Base-by-base conservation (phyloP, 2,888 invertebrate genomes). In the Gisinianus flammeolus region DNA sequence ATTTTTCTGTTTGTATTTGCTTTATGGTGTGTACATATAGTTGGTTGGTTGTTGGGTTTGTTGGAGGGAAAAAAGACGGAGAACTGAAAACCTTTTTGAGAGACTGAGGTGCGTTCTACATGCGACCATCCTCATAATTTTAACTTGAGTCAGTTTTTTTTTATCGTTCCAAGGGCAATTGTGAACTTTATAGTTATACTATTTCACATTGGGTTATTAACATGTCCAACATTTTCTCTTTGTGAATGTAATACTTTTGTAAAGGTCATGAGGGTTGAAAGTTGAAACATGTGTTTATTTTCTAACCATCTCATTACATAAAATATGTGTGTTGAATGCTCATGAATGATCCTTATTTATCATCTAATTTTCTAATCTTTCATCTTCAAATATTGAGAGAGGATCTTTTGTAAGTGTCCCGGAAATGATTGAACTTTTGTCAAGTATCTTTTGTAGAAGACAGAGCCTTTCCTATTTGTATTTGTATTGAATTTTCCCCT, bases 41-140 rank as follows among this genome's bases (percentile, higher is more conserved):
- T 44, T 58, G 12, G 58, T 58, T 22, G 22, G 58, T 22, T 58
- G 10, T 22, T 58, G 52, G 22, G 58, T 26, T n/a, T 5, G 22
- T 19, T 44, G 28, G 64, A 22, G 30, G 64, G 28, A 64, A 28
- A 64, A 28, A 64, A 64, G 19, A 28, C 5, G 28, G 64, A 16
- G 26, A 64, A n/a, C n/a, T n/a, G 30, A 64, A 64, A 64, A 19
- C 44, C 44, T 44, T 44, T 44, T 12, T 16, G 44, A 4, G 68
- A 44, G 33, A 33, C 44, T 35, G 68, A 68, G 68, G 68, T 68
- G 68, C 68, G 68, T 68, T 68, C 33, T 68, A 44, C 33, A 68
- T 68, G 68, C 68, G 44, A 68, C 68, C 68, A 68, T 68, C 22
- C 68, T 68, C 68, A 68, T 68, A 68, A 68, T 68, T 68, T 67